Evolutionary conservation across 1,140 invertebrate genomes (phyloP).

Genomic region (Danaus melanippus): DNA sequence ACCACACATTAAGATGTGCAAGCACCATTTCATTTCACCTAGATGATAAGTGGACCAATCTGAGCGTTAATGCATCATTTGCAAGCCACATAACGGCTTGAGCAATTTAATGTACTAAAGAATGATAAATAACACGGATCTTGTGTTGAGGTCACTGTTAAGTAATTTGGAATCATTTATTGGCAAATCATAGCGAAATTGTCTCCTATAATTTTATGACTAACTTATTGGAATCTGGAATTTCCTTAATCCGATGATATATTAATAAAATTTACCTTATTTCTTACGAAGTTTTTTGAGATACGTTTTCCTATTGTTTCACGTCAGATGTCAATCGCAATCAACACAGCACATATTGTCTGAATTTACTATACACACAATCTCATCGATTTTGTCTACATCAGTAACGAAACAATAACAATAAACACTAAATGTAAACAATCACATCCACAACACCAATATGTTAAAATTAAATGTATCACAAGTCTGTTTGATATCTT

Average conservation of each 20-base stretch:
- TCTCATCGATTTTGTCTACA: conserved; percentile 51
- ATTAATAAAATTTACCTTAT: conserved; percentile 20
- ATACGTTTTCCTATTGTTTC: conserved; percentile 58
- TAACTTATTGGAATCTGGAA: too few species aligned
- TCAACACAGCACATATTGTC: conserved; percentile 67
- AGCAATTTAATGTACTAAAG: conserved; percentile 5
- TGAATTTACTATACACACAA: conserved; percentile 41
- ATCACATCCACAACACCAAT: conserved; percentile 23
- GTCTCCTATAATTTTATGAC: too few species aligned
- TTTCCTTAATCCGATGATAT: neutral
- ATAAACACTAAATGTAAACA: conserved; percentile 30
- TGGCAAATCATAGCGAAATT: too few species aligned
- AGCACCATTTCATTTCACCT: conserved; percentile 45
- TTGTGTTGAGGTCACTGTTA: conserved; percentile 44
- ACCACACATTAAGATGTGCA: conserved; percentile 26
- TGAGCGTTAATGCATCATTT: conserved; percentile 15
- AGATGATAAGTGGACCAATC: conserved; percentile 42
- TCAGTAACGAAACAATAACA: conserved; percentile 33
- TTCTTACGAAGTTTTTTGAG: conserved; percentile 18
- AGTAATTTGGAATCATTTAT: too few species aligned
- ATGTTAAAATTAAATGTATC: conserved; percentile 20
- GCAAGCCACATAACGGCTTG: neutral
- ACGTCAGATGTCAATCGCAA: conserved; percentile 63
- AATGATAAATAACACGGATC: conserved; percentile 30
- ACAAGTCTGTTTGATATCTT: conserved; percentile 24